Base-by-base conservation (phyloP, 2,797 vertebrate species). In the Smutsia gigantea region DNA sequence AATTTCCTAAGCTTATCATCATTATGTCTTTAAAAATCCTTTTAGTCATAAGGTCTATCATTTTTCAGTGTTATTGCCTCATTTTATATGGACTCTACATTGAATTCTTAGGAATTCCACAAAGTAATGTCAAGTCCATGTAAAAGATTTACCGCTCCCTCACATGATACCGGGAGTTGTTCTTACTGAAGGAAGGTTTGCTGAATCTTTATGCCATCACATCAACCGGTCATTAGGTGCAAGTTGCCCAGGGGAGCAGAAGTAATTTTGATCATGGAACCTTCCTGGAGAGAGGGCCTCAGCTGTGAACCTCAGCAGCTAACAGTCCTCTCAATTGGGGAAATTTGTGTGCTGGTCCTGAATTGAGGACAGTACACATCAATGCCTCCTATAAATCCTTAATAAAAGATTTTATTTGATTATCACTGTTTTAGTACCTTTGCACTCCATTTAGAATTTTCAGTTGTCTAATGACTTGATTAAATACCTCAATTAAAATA, bases 61-160 rank as follows among this genome's bases (percentile, higher is more conserved):
- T 81, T 95, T 92, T 92, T 92, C 55, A 75, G 2, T 86, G 34
- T 89, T n/a, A 90, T 81, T 92, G 8, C 18, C 34, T 93, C 15
- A 77, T 93, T 92, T 72, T 49, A 2, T 79, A 79, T 82, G 42
- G 23, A 79, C 59, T 89, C 37, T 82, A 5, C 75, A 81, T 77
- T 90, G 31, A 63, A 49, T 59, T 79, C 96, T 82, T 55, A 92
- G 53, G 46, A 88, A 2, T 42, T 57, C 11, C 10, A 49, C 27
- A 75, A 77, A 92, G 8, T 87, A 84, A 81, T 68, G 11, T 59
- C 27, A 82, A 10, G 31, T 86, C 29, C 42, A 34, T 66, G 23
- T 85, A 71, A n/a, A 64, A 90, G 10, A 79, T 84, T 92, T 89
- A 89, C 42, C 86, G 27, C 51, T 83, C n/a, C 13, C 23, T 83